Evolutionary conservation across 2,113 vertebrate genomes (phyloP).

Genomic region (Eolophus roseicapilla): DNA sequence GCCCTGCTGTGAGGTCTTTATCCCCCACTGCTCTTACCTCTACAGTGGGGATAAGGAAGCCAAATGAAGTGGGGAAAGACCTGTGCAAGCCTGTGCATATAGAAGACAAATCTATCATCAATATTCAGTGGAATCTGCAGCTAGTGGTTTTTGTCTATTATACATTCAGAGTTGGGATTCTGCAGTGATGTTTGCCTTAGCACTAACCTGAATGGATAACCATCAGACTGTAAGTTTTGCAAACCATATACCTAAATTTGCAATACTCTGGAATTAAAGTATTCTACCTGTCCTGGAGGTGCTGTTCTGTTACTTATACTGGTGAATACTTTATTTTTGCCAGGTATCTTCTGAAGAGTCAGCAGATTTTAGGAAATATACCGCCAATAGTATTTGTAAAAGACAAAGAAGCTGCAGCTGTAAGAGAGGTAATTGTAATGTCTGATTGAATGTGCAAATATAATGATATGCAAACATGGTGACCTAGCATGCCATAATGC

Average conservation of each 20-base stretch:
- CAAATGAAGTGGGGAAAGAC: not conserved
- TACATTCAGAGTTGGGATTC: not conserved
- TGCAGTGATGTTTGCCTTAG: not conserved
- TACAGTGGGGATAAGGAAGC: not conserved
- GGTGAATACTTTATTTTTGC: constrained; percentile 1
- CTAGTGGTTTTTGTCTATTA: not conserved
- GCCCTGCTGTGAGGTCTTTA: not conserved
- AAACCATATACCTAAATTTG: not conserved
- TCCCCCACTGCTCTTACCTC: not conserved
- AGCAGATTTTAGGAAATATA: constrained; percentile 76
- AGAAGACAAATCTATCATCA: not conserved
- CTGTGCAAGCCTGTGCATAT: not conserved
- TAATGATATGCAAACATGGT: not conserved
- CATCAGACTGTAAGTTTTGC: not conserved
- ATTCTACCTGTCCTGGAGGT: not conserved
- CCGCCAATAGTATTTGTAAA: constrained; percentile 80
- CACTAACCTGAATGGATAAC: not conserved
- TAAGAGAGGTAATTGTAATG: constrained; percentile 74
- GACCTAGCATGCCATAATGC: not conserved
- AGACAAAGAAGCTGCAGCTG: constrained; percentile 74
- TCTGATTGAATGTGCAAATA: not conserved
- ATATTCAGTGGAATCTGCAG: not conserved
- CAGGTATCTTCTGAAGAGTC: constrained; percentile 81
- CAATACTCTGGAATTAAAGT: not conserved
- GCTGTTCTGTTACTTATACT: not conserved